A percentile compares a stretch with the other conserved stretches of the same genome.
These are phyloP conservation scores for Cataglyphis altisquamis DNA, from an alignment of 2,888 invertebrate genomes.

Conservation along the genomic window DNA sequence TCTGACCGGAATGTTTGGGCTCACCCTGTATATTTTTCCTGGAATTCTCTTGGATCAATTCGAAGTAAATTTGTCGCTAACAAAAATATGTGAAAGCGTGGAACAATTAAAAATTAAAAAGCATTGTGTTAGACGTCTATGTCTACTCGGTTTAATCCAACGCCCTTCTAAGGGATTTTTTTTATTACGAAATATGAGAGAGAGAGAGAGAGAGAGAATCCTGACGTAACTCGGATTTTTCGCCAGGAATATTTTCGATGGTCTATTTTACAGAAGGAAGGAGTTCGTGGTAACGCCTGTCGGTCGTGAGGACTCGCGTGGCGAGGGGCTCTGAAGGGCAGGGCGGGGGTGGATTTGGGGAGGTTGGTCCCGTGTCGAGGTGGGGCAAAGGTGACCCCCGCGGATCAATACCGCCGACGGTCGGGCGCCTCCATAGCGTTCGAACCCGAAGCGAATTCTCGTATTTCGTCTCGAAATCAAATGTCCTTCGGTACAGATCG, in stretches of 20 bases:
- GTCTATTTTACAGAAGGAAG: conserved; percentile 74
- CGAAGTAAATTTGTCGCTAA: not conserved
- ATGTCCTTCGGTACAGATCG: conserved; percentile 60
- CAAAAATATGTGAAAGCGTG: not conserved
- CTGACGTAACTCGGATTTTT: conserved; percentile 67
- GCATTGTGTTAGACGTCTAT: not conserved
- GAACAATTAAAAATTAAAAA: not conserved
- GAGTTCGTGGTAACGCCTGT: conserved; percentile 49
- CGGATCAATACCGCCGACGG: conserved; percentile 85
- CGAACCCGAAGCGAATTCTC: conserved; percentile 77
- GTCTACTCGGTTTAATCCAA: not conserved
- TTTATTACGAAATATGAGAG: not conserved
- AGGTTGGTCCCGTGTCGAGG: conserved; percentile 81
- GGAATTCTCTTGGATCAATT: not conserved
- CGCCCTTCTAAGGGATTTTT: not conserved
- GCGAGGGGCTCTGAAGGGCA: conserved; percentile 59
- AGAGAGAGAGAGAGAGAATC: not conserved
- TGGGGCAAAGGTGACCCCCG: conserved; percentile 81
- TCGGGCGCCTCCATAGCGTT: conserved; percentile 81
- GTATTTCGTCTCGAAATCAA: conserved; percentile 72
- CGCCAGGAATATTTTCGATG: conserved; percentile 78
- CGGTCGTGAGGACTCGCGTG: conserved; percentile 64
- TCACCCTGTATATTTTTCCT: too few species aligned
- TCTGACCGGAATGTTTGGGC: too few species aligned
- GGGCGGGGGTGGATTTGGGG: conserved; percentile 79